These are phyloP conservation scores for Acleris emargana DNA, from an alignment of 2,888 invertebrate species.

Conservation along the genomic window DNA sequence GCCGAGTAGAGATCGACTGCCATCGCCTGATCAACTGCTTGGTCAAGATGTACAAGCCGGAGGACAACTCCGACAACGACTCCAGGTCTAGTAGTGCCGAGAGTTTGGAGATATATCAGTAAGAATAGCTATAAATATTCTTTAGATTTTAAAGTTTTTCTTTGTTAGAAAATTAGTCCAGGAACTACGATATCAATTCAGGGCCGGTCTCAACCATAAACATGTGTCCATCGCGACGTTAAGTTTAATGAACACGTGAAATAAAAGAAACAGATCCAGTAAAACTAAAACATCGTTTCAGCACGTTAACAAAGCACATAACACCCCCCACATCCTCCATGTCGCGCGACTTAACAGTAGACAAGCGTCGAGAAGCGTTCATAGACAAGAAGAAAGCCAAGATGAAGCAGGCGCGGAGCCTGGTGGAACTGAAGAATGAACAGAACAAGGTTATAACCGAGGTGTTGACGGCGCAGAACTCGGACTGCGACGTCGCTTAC, in stretches of 20 bases:
- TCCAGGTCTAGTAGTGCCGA: conserved; percentile 85
- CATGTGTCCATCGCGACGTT: no score
- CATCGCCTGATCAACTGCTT: conserved; percentile 88
- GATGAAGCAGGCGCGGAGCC: conserved; percentile 69
- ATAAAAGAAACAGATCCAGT: not conserved
- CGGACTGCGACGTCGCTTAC: conserved; percentile 75
- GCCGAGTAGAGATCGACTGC: conserved; percentile 87
- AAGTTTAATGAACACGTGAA: not conserved
- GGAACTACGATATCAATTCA: no score
- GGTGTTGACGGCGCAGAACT: conserved; percentile 63
- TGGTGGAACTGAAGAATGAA: conserved; percentile 68
- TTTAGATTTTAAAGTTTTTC: not conserved
- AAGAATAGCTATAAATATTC: conserved; percentile 42
- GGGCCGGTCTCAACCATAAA: no score
- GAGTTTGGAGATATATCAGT: conserved; percentile 89
- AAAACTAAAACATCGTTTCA: conserved; percentile 52
- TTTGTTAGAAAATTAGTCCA: not conserved
- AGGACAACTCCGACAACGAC: conserved; percentile 77
- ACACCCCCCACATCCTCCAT: conserved; percentile 83
- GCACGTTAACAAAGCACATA: conserved; percentile 88
- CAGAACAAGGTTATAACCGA: conserved; percentile 63
- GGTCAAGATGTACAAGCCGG: conserved; percentile 86
- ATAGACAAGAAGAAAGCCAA: conserved; percentile 70
- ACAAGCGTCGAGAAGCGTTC: conserved; percentile 69
- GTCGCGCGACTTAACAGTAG: conserved; percentile 59